phyloP scores from a whole-genome alignment of 2,888 invertebrate genomes.

The Caenorhabditis japonica region DNA sequence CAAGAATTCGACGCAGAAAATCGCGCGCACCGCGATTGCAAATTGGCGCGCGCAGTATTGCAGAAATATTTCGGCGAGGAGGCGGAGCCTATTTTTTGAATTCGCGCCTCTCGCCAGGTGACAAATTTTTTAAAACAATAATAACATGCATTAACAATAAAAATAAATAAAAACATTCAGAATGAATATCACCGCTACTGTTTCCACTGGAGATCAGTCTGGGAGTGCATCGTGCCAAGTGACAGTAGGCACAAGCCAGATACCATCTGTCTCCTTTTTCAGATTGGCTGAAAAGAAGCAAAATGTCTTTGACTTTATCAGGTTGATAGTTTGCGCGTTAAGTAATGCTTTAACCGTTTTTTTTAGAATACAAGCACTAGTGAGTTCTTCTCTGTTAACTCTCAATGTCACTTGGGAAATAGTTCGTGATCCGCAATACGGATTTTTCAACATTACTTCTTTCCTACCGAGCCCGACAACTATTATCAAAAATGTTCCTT shows the following conservation, averaged over 20 bases:
- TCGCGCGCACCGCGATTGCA: too few species aligned
- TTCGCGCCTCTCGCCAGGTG: too few species aligned
- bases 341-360: too few species aligned
- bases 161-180: slow-evolving; percentile 14
- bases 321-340: slow-evolving; percentile 14
- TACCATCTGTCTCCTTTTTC: slow-evolving; percentile 41
- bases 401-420: slow-evolving; percentile 50
- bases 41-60: too few species aligned
- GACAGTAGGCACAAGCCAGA: slow-evolving; percentile 24
- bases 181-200: slow-evolving; percentile 41
- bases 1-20: too few species aligned
- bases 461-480: slow-evolving; percentile 31
- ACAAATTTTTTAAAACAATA: too few species aligned
- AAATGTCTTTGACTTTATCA: slow-evolving; percentile 49
- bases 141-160: too few species aligned
- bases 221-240: slow-evolving; percentile 44
- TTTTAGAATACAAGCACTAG: slow-evolving; percentile 50
- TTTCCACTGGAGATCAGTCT: slow-evolving; percentile 32
- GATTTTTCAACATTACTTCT: slow-evolving; percentile 46
- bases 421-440: slow-evolving; percentile 35
- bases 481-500: slow-evolving; percentile 32
- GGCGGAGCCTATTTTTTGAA: too few species aligned
- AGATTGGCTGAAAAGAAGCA: slow-evolving; percentile 40
- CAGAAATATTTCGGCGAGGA: too few species aligned
- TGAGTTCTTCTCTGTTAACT: slow-evolving; percentile 17